Evolutionary conservation across 1,140 invertebrate species (phyloP).

Genomic region (Papilio polytes): DNA sequence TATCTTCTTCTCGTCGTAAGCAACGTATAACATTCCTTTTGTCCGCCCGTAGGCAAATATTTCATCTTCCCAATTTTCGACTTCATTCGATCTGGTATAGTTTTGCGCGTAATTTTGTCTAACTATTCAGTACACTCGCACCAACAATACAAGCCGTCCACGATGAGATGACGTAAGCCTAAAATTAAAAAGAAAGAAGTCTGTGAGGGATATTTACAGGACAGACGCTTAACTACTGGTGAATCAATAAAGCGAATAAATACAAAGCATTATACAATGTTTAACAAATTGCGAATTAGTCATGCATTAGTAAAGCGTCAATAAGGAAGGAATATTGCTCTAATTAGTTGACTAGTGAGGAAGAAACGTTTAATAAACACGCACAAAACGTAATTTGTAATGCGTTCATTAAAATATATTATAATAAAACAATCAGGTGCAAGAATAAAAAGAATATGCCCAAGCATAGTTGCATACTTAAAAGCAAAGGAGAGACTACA

Average conservation of each 20-base stretch:
- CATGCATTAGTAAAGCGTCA: conserved; percentile 28
- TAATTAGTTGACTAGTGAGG: not conserved
- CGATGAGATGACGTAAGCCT: conserved; percentile 49
- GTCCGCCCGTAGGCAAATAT: conserved; percentile 81
- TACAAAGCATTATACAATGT: conserved; percentile 29
- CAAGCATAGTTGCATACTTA: not conserved
- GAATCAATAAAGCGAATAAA: conserved; percentile 29
- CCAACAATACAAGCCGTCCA: conserved; percentile 11
- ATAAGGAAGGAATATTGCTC: conserved; percentile 30
- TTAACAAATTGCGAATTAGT: conserved; percentile 10
- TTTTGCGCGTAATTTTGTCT: conserved; percentile 41
- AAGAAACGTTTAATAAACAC: conserved; percentile 5
- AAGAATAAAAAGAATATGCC: not conserved
- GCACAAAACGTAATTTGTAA: not conserved
- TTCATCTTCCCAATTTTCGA: conserved; percentile 82
- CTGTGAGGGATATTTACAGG: conserved; percentile 61
- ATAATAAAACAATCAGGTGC: too few species aligned
- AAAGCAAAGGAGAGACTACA: not conserved
- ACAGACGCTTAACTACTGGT: conserved; percentile 34
- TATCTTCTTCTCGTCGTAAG: conserved; percentile 81
- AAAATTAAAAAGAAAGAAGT: conserved; percentile 73
- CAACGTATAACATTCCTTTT: conserved; percentile 81
- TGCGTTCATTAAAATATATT: not conserved
- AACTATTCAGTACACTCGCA: conserved; percentile 47
- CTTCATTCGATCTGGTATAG: conserved; percentile 72